Percentiles rank a stretch among this genome's conserved stretches.
Conservation (phyloP, 1,140 invertebrate genomes). For the Camponotus vicinus region DNA sequence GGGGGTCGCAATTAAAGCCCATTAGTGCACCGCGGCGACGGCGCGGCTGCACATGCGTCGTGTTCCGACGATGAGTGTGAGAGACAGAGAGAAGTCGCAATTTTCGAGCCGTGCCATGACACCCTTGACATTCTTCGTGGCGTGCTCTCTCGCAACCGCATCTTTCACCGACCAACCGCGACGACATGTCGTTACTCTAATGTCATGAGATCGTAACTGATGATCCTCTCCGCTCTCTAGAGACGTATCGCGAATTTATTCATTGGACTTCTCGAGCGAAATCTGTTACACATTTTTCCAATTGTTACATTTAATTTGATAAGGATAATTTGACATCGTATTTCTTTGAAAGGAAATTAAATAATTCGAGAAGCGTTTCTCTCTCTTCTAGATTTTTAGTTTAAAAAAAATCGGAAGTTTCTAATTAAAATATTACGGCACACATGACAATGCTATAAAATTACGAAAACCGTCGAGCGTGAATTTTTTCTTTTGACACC, state of each 20-base stretch:
- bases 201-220: conserved; percentile 16
- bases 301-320: not conserved
- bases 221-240: not conserved
- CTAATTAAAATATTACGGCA: conserved; percentile 37
- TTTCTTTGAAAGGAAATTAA: conserved; percentile 25
- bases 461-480: conserved; percentile 38
- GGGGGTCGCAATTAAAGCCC: conserved; percentile 82
- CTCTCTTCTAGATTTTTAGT: conserved; percentile 6
- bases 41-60: conserved; percentile 70
- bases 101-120: conserved; percentile 75
- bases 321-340: not conserved
- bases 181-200: conserved; percentile 15
- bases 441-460: conserved; percentile 14
- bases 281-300: not conserved
- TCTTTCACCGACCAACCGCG: conserved; percentile 47
- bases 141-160: conserved; percentile 68
- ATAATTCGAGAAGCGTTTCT: not conserved
- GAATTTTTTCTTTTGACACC: conserved; percentile 33
- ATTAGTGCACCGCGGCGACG: conserved; percentile 75
- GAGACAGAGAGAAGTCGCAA: conserved; percentile 63
- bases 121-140: conserved; percentile 84
- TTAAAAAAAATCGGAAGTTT: not conserved
- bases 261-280: not conserved
- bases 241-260: not conserved
- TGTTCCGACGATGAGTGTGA: conserved; percentile 65